Evolutionary conservation across 1,140 invertebrate genomes (phyloP).

Genomic region (Fopius arisanus): DNA sequence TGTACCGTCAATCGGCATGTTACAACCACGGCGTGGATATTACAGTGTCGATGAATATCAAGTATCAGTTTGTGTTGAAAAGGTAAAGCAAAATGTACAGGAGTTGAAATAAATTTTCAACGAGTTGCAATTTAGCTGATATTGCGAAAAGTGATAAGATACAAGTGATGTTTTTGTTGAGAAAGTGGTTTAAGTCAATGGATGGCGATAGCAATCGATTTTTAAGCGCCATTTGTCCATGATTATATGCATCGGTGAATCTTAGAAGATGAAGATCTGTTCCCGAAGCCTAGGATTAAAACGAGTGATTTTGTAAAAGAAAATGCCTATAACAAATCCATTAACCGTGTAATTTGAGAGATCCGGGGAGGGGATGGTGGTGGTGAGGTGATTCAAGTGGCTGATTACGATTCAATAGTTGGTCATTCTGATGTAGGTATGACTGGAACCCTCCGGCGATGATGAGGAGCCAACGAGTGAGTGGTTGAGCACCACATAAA

Average conservation of each 20-base stretch:
- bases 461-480: constrained; percentile 9
- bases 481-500: constrained; percentile 12
- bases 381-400: constrained; percentile 14
- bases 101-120: background rate
- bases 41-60: background rate
- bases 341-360: constrained; percentile 35
- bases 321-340: constrained; percentile 37
- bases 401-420: constrained; percentile 6
- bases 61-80: background rate
- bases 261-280: constrained; percentile 10
- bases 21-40: background rate
- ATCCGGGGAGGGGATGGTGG: constrained; percentile 7
- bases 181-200: background rate
- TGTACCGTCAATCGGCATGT: background rate
- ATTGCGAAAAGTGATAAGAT: constrained; percentile 23
- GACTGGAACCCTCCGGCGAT: constrained; percentile 12
- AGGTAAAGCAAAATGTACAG: background rate
- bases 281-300: constrained; percentile 34
- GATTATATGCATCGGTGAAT: constrained; percentile 23
- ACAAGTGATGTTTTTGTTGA: background rate
- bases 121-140: background rate
- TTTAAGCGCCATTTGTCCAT: background rate
- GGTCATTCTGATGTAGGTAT: constrained; percentile 13
- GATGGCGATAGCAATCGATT: background rate
- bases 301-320: background rate